Evolutionary conservation across 2,797 vertebrate species (phyloP).

Genomic region (Karalla daura): DNA sequence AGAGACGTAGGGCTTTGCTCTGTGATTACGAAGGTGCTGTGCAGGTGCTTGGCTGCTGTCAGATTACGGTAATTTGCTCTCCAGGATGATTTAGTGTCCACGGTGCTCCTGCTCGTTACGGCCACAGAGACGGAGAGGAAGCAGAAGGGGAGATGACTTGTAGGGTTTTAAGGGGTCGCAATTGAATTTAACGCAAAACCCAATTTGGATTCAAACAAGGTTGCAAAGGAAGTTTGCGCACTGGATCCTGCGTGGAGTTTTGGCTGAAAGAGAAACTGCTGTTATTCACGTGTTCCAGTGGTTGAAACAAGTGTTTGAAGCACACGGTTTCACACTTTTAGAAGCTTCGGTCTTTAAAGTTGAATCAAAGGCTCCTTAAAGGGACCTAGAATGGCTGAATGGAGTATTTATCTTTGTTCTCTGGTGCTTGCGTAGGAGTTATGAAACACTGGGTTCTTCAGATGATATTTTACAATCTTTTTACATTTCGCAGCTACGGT

Average conservation of each 20-base stretch:
- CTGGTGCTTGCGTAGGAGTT: no score
- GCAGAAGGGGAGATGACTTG: constrained; percentile 53
- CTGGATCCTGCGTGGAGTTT: constrained; percentile 10
- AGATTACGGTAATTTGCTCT: constrained; percentile 70
- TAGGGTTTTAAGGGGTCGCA: constrained; percentile 44
- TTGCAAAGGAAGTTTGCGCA: constrained; percentile 15
- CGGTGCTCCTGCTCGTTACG: constrained; percentile 58
- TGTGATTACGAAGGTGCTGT: constrained; percentile 55
- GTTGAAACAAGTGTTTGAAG: no score
- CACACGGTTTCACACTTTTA: no score
- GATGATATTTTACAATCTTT: no score
- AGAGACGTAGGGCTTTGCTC: neutral
- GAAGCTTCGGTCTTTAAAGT: no score
- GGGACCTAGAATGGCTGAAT: no score
- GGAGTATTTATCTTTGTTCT: no score
- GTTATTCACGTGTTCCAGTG: neutral
- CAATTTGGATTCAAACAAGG: constrained; percentile 53
- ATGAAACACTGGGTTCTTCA: no score
- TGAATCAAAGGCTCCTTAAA: no score
- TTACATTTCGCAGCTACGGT: no score
- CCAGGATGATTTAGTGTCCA: constrained; percentile 67
- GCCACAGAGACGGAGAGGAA: constrained; percentile 22
- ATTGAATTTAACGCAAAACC: constrained; percentile 69
- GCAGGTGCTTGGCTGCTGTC: constrained; percentile 67
- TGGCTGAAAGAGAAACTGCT: neutral